These are phyloP conservation scores for Carassius carassius DNA, from an alignment of 2,113 vertebrate species.

Conservation along the genomic window DNA sequence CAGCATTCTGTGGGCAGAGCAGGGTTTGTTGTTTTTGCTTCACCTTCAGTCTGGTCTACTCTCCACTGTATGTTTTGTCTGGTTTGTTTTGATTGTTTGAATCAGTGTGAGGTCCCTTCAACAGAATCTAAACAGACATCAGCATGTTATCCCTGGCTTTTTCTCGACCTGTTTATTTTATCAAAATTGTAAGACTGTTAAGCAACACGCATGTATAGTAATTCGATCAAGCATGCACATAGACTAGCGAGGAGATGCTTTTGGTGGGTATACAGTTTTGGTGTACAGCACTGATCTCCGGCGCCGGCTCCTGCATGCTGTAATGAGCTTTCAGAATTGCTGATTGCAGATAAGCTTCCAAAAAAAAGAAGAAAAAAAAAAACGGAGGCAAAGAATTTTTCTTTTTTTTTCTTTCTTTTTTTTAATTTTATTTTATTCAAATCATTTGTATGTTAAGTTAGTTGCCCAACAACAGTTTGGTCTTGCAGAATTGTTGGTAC, in stretches of 20 bases:
- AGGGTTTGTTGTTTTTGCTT: conserved; percentile 26
- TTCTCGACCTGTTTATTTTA: conserved; percentile 24
- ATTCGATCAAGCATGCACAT: background rate
- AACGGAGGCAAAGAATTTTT: too few relatives aligned
- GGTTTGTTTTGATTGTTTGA: conserved; percentile 15
- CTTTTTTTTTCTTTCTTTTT: background rate
- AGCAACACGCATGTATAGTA: background rate
- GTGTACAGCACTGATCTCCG: conserved; percentile 2
- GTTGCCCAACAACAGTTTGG: background rate
- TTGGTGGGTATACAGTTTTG: background rate
- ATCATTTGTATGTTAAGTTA: background rate
- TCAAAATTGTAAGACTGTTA: background rate
- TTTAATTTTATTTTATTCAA: background rate
- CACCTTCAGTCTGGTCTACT: conserved; percentile 26
- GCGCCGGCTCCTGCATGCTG: conserved; percentile 34
- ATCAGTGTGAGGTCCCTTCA: conserved; percentile 31
- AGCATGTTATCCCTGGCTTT: background rate
- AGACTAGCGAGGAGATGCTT: background rate
- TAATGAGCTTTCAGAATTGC: conserved; percentile 33
- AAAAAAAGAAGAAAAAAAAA: background rate
- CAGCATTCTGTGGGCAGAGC: background rate
- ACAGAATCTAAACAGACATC: conserved; percentile 24
- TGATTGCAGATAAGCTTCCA: conserved; percentile 49
- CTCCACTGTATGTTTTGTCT: conserved; percentile 34
- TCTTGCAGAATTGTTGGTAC: too few relatives aligned